Percentiles rank a stretch among this genome's conserved stretches.
Conservation (phyloP, 2,113 vertebrate species). For the Entosphenus tridentatus region DNA sequence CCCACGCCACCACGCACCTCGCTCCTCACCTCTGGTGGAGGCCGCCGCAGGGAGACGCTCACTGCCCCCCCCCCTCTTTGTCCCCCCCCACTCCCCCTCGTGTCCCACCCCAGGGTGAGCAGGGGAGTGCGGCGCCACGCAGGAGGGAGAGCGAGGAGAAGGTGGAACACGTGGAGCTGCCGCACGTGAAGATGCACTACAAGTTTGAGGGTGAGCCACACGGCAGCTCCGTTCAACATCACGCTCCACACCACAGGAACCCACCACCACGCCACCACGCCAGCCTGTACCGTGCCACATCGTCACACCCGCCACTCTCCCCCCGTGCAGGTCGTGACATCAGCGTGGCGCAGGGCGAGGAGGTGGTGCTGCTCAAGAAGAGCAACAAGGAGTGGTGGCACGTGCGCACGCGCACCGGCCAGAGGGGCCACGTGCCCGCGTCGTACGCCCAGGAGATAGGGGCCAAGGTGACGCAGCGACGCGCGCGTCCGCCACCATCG, state of each 20-base stretch:
- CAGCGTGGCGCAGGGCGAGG: not conserved
- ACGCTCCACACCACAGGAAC: too few species aligned
- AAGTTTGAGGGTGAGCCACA: slow-evolving; percentile 19
- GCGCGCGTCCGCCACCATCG: too few species aligned
- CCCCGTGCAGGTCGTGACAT: not conserved
- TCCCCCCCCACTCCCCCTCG: not conserved
- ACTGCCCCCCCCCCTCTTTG: not conserved
- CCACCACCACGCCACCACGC: too few species aligned
- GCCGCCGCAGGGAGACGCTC: not conserved
- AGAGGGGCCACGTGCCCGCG: not conserved
- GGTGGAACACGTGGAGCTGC: slow-evolving; percentile 10
- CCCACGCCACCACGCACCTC: not conserved
- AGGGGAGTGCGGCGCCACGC: not conserved
- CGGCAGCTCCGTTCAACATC: slow-evolving; percentile 7
- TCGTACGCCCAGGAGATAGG: not conserved
- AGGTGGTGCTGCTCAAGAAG: slow-evolving; percentile 4
- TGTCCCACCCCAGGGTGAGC: not conserved
- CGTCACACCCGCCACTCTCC: not conserved
- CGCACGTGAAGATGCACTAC: slow-evolving; percentile 14
- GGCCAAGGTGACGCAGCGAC: not conserved
- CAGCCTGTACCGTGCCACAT: too few species aligned
- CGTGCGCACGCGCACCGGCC: not conserved
- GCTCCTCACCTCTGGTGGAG: not conserved
- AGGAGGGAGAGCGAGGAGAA: slow-evolving; percentile 6
- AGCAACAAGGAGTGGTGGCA: not conserved